phyloP scores from a whole-genome alignment of 2,888 invertebrate genomes.

The Arenicola marina region DNA sequence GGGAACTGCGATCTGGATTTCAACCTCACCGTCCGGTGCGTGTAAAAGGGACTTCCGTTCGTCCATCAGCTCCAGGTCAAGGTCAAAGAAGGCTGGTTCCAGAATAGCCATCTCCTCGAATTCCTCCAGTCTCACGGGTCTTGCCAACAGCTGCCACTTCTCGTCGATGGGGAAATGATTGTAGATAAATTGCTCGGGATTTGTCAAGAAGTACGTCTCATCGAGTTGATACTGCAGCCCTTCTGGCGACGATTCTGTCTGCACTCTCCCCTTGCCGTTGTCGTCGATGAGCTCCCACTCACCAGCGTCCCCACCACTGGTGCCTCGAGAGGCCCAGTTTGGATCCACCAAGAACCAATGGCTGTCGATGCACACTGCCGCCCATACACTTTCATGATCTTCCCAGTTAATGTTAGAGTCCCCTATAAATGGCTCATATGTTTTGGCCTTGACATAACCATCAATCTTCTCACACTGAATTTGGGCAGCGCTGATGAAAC shows the following conservation, averaged over 20 bases:
- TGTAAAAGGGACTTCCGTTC: constrained; percentile 11
- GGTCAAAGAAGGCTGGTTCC: constrained; percentile 8
- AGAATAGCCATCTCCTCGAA: constrained; percentile 18
- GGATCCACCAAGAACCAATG: constrained; percentile 2
- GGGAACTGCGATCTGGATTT: constrained; percentile 14
- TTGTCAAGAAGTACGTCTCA: constrained; percentile 4
- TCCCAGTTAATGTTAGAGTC: too few species aligned
- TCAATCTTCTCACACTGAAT: too few species aligned
- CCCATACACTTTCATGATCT: too few species aligned
- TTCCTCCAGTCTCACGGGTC: constrained; percentile 35
- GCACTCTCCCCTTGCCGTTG: neutral
- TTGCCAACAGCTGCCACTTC: constrained; percentile 36
- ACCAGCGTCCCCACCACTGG: neutral
- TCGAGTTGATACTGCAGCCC: neutral
- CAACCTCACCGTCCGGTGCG: constrained; percentile 12
- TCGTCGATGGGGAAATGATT: neutral
- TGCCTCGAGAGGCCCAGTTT: neutral
- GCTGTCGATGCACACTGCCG: neutral
- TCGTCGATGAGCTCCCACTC: constrained; percentile 5
- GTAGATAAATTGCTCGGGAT: constrained; percentile 6
- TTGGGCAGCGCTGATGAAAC: too few species aligned
- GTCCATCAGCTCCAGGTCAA: constrained; percentile 10
- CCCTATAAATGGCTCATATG: too few species aligned
- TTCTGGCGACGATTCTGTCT: neutral
- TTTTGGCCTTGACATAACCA: too few species aligned